Evolutionary conservation across 2,888 invertebrate genomes (phyloP).

Genomic region (Gibbula magus): DNA sequence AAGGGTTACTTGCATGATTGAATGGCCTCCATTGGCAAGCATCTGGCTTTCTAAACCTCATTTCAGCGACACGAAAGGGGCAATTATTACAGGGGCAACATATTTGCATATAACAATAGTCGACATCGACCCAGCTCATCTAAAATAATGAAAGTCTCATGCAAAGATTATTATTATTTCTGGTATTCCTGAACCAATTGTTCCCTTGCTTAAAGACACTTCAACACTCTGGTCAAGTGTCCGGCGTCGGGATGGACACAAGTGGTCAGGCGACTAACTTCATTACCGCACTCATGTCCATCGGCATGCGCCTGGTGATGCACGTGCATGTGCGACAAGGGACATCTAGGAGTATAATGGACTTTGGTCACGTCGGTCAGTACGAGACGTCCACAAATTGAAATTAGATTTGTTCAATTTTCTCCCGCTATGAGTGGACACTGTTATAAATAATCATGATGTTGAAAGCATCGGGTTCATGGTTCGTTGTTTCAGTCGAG

Average conservation of each 20-base stretch:
- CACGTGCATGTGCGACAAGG: background rate
- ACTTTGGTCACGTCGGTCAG: background rate
- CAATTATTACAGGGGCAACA: background rate
- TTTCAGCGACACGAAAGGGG: background rate
- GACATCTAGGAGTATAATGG: background rate
- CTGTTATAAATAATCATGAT: background rate
- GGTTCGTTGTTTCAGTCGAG: background rate
- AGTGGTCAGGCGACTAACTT: background rate
- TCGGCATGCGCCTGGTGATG: background rate
- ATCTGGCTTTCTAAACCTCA: no score
- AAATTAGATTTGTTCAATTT: background rate
- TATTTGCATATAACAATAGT: background rate
- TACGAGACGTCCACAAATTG: background rate
- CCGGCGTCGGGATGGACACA: background rate
- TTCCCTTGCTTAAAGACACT: background rate
- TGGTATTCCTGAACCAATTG: background rate
- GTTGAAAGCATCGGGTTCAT: background rate
- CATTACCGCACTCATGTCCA: background rate
- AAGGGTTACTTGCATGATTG: no score
- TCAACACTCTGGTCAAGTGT: background rate
- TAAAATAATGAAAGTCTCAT: background rate
- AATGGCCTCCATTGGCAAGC: no score
- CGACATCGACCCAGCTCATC: background rate
- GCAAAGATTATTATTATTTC: background rate
- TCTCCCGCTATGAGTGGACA: background rate